These are phyloP conservation scores for Mobula birostris DNA, from an alignment of 2,113 vertebrate genomes.

Conservation along the genomic window DNA sequence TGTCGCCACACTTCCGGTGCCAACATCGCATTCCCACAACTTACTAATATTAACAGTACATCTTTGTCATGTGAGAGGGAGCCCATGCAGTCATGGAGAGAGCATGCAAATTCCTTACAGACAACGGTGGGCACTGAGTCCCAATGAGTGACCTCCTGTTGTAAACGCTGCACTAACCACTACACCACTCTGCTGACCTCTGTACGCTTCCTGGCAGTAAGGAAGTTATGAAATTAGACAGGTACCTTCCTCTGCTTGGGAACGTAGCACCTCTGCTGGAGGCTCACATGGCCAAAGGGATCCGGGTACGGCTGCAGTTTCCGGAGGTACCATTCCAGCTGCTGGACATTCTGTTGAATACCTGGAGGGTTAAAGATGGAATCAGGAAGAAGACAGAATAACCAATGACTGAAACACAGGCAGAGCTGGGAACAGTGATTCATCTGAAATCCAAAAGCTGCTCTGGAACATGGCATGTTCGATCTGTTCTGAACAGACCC, in stretches of 20 bases:
- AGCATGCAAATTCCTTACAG: too few relatives aligned
- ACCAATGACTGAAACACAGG: background rate
- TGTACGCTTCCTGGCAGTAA: background rate
- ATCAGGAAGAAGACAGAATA: background rate
- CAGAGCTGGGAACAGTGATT: background rate
- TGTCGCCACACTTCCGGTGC: too few relatives aligned
- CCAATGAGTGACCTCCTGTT: too few relatives aligned
- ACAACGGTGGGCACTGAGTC: too few relatives aligned
- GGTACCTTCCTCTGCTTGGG: slow-evolving; percentile 57
- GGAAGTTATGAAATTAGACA: too few relatives aligned
- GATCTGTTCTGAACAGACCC: background rate
- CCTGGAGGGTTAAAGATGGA: slow-evolving; percentile 50
- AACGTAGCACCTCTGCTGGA: slow-evolving; percentile 51
- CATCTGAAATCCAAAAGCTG: background rate
- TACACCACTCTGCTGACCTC: background rate
- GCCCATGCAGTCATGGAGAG: too few relatives aligned
- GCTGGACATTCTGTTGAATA: slow-evolving; percentile 66
- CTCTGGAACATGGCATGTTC: background rate
- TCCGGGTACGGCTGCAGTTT: slow-evolving; percentile 57
- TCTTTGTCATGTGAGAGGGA: too few relatives aligned
- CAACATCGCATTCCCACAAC: too few relatives aligned
- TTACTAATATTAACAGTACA: too few relatives aligned
- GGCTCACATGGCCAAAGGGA: slow-evolving; percentile 53
- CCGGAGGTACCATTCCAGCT: slow-evolving; percentile 58
- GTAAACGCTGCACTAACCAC: too few relatives aligned